Percentiles rank a stretch among this genome's conserved stretches.
phyloP scores from a whole-genome alignment of 2,113 vertebrate genomes.

The Heterochromis multidens region DNA sequence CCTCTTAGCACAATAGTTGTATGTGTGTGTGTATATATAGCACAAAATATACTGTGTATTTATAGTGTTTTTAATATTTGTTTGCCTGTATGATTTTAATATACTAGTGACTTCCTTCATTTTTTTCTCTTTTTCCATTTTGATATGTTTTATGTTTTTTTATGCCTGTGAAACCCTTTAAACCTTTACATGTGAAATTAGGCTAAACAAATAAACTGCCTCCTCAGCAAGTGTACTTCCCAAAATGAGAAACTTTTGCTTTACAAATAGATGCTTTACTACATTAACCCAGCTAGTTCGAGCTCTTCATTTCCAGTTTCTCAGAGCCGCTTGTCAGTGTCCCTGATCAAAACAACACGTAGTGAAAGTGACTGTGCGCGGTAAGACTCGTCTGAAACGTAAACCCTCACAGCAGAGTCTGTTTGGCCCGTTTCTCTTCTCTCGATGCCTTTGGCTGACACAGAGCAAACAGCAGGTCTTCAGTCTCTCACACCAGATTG shows the following conservation, averaged over 20 bases:
- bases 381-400: neutral
- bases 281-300: neutral
- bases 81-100: no score
- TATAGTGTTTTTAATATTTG: neutral
- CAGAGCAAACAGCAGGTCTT: conserved; percentile 54
- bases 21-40: no score
- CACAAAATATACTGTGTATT: no score
- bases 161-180: neutral
- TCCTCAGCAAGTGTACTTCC: no score
- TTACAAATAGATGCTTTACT: neutral
- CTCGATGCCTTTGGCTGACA: conserved; percentile 47
- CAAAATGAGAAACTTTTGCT: neutral
- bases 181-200: neutral
- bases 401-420: neutral
- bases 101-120: no score
- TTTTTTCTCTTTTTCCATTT: no score
- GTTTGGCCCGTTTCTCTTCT: conserved; percentile 20
- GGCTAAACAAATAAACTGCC: neutral
- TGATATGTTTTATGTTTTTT: no score
- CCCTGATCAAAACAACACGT: neutral
- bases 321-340: neutral
- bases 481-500: conserved; percentile 67
- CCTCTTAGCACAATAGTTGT: no score
- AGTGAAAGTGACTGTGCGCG: neutral
- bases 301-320: neutral